Conservation (phyloP, 2,888 invertebrate genomes). For the Nomada fucata region DNA sequence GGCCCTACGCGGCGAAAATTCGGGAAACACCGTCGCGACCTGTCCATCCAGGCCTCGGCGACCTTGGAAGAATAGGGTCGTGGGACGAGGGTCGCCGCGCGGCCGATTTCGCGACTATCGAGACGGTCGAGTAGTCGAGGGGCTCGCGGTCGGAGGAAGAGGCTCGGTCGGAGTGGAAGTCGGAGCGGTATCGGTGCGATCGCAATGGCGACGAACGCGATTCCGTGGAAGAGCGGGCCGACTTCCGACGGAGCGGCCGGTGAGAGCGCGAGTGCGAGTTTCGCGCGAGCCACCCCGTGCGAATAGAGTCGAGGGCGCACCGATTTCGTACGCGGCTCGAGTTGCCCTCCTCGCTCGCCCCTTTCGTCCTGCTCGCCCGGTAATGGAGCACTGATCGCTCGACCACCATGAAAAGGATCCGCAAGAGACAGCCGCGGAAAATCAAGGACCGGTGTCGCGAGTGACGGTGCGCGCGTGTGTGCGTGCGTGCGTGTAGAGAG, state of each 20-base stretch:
- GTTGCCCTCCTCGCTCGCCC: not conserved
- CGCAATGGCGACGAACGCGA: constrained; percentile 77
- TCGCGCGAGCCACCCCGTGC: constrained; percentile 55
- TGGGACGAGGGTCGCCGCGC: not conserved
- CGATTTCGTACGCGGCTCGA: not conserved
- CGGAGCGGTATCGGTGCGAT: constrained; percentile 27
- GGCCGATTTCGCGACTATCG: not conserved
- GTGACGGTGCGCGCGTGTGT: constrained; percentile 53
- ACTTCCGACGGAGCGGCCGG: constrained; percentile 26
- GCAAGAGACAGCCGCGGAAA: constrained; percentile 75
- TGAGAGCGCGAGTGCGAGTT: constrained; percentile 42
- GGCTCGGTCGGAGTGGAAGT: not conserved
- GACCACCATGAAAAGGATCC: constrained; percentile 73
- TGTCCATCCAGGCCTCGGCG: not conserved
- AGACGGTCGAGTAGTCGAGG: too few species aligned
- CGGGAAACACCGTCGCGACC: not conserved
- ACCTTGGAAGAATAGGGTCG: not conserved
- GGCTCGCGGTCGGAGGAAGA: too few species aligned
- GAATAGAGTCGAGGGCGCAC: constrained; percentile 25
- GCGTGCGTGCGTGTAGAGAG: constrained; percentile 33
- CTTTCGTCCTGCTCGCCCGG: constrained; percentile 4
- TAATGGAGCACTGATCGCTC: not conserved
- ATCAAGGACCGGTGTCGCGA: constrained; percentile 63
- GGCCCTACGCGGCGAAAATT: not conserved
- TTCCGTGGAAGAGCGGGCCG: constrained; percentile 45